Conservation (phyloP, 1,140 invertebrate species). For the Uloborus diversus region DNA sequence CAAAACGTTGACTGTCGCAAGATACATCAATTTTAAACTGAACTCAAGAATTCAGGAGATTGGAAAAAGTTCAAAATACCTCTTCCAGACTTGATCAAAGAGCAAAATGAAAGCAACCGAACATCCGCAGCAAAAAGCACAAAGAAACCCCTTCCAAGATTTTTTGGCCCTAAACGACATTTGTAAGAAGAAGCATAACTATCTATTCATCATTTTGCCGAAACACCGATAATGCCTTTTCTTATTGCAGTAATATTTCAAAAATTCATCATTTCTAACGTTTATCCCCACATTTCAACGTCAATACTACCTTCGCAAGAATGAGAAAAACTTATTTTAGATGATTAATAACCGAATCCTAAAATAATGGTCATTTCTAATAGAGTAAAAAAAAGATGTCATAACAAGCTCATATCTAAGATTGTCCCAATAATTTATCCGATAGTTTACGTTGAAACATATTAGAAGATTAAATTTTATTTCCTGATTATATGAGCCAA, state of each 20-base stretch:
- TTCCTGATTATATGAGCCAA: neutral
- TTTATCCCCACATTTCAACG: conserved; percentile 25
- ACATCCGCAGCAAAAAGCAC: too few species aligned
- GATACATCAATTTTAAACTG: too few species aligned
- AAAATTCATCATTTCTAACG: conserved; percentile 42
- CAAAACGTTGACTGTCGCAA: too few species aligned
- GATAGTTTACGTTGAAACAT: conserved; percentile 24
- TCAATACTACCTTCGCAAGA: neutral
- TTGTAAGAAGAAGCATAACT: neutral
- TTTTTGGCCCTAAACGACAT: too few species aligned
- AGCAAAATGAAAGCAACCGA: too few species aligned
- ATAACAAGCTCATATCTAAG: neutral
- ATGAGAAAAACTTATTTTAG: neutral
- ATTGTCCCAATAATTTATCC: conserved; percentile 17
- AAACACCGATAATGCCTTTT: conserved; percentile 37
- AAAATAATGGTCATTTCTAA: conserved; percentile 49
- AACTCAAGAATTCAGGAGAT: too few species aligned
- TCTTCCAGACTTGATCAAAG: too few species aligned
- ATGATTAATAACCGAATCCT: conserved; percentile 38
- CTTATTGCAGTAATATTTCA: conserved; percentile 51
- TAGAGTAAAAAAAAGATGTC: conserved; percentile 26
- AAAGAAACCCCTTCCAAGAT: too few species aligned
- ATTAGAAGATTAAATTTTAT: conserved; percentile 30
- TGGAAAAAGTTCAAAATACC: too few species aligned
- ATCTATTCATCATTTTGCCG: conserved; percentile 30